These are phyloP conservation scores for Scopus umbretta DNA, from an alignment of 2,113 vertebrate species.

Conservation along the genomic window DNA sequence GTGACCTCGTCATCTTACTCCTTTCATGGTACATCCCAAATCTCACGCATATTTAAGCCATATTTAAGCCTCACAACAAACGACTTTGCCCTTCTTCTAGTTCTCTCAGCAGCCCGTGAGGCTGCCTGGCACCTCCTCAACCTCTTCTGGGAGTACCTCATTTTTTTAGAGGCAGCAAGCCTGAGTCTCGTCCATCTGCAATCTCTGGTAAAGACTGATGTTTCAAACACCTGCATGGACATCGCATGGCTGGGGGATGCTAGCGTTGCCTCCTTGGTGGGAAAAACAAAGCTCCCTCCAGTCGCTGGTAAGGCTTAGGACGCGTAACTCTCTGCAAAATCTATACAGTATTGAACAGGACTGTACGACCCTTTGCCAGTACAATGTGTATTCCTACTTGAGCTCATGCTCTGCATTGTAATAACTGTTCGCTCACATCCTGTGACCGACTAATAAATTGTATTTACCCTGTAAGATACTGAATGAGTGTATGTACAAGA, in stretches of 20 bases:
- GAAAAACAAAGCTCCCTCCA: neutral
- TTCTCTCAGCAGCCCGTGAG: neutral
- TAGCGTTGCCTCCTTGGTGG: neutral
- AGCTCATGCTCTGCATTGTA: neutral
- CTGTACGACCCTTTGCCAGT: neutral
- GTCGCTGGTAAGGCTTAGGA: neutral
- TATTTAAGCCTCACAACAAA: no score
- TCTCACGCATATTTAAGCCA: fast-evolving
- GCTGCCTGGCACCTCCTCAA: neutral
- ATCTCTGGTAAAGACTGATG: neutral
- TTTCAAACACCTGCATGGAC: neutral
- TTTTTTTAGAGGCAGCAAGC: neutral
- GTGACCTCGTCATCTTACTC: neutral
- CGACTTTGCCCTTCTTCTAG: neutral
- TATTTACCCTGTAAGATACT: neutral
- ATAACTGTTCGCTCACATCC: neutral
- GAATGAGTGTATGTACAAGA: neutral
- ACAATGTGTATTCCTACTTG: neutral
- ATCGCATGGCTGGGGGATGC: fast-evolving
- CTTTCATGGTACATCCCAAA: neutral
- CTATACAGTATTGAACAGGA: neutral
- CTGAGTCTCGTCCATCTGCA: neutral
- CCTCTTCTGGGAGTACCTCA: neutral
- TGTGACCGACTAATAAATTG: neutral
- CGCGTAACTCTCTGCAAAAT: neutral